Evolutionary conservation across 2,113 vertebrate species (phyloP), one percentile per base, ranked within the genome.

Genomic region (Myiopsitta monachus): DNA sequence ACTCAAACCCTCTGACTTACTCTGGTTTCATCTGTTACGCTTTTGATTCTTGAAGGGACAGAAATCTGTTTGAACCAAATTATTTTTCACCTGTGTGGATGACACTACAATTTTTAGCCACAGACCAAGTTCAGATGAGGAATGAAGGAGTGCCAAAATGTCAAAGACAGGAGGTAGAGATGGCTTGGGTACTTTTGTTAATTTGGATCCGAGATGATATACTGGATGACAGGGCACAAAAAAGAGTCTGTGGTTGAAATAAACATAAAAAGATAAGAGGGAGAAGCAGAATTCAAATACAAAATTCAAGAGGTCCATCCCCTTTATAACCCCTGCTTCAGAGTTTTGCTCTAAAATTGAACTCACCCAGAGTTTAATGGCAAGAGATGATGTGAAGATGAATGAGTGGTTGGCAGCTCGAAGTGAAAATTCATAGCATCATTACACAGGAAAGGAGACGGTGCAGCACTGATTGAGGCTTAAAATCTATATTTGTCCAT

Each of bases 401-500:
- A 62, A 74, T 57, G 86, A 39, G 30, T 44, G n/a, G 46, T 24
- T 83, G 41, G 41, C 63, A 93, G 63, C 46, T 75, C 73, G 68
- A 94, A 94, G 70, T 84, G 70, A 92, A 92, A 92, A 92, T 90
- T 87, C 86, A 46, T 36, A 54, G 31, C 76, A 81, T 52, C 64
- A 17, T 44, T 91, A 83, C 64, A 78, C 46, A 87, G 79, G n/a
- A 87, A 84, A 92, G 64, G 54, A 93, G 61, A 15, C 14, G 51
- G 16, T 16, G 7, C 41, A 77, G 54, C 23, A 49, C 75, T 59
- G 64, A 94, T 66, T 78, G 69, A 81, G 88, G 83, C 80, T 96
- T 92, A 59, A 93, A 94, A 83, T 78, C 75, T 88, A 11, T 77
- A 88, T 91, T 95, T 94, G 55, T 67, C 88, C 80, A 94, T 87